phyloP scores from a whole-genome alignment of 2,888 invertebrate genomes.

The Dolichomitus sp. region DNA sequence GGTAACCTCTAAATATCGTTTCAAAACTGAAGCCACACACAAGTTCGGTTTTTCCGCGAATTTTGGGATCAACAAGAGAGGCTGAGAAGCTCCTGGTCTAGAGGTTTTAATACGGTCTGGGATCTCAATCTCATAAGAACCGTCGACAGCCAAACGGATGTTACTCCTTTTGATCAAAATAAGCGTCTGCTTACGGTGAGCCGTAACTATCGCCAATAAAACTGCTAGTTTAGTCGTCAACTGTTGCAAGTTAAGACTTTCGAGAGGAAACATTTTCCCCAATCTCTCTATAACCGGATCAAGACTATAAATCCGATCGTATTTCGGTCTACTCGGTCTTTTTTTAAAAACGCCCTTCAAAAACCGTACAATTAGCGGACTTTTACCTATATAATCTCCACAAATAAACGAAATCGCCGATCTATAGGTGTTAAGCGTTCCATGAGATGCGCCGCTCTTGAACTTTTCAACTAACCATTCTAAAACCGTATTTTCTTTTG shows the following conservation, averaged over 20 bases:
- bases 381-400: slow-evolving; percentile 4
- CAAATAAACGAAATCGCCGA: slow-evolving; percentile 9
- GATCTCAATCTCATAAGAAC: too few species aligned
- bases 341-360: slow-evolving; percentile 20
- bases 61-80: too few species aligned
- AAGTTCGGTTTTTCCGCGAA: too few species aligned
- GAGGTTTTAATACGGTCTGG: too few species aligned
- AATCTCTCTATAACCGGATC: slow-evolving; percentile 23
- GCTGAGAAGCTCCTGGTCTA: too few species aligned
- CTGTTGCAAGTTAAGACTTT: slow-evolving; percentile 5
- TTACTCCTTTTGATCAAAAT: too few species aligned
- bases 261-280: background rate
- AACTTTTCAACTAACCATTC: slow-evolving; percentile 19
- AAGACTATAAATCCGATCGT: slow-evolving; percentile 12
- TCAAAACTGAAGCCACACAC: too few species aligned
- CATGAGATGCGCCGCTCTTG: slow-evolving; percentile 8
- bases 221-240: slow-evolving; percentile 26
- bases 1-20: too few species aligned
- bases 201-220: slow-evolving; percentile 13
- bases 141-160: too few species aligned
- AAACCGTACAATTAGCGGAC: slow-evolving; percentile 9
- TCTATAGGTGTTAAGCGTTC: slow-evolving; percentile 12
- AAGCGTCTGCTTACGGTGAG: too few species aligned
- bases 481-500: background rate
- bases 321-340: slow-evolving; percentile 15